These are phyloP conservation scores for Procambarus clarkii DNA, from an alignment of 1,140 invertebrate genomes.

Conservation along the genomic window DNA sequence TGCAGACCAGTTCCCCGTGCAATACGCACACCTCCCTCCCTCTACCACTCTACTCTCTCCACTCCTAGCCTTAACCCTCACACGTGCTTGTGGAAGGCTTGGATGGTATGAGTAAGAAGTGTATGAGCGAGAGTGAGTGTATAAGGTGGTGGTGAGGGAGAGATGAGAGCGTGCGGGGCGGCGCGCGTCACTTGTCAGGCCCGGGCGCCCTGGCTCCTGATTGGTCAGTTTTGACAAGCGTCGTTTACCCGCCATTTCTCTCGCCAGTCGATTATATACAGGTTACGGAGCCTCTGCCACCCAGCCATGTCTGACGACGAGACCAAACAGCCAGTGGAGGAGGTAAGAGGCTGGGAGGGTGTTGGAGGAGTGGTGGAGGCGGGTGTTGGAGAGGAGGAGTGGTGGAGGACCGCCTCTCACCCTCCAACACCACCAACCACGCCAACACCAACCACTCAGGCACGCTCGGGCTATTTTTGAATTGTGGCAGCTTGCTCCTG, in stretches of 20 bases:
- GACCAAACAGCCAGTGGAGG: constrained; percentile 22
- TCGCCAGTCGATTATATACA: constrained; percentile 54
- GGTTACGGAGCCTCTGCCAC: constrained; percentile 10
- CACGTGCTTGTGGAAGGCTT: too few relatives aligned
- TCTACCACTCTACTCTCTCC: too few relatives aligned
- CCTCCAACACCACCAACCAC: neutral
- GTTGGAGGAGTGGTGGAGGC: neutral
- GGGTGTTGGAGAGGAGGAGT: neutral
- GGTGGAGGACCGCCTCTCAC: neutral
- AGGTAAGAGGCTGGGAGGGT: constrained; percentile 23
- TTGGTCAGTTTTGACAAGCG: constrained; percentile 65
- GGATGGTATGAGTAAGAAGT: too few relatives aligned
- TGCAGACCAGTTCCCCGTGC: neutral
- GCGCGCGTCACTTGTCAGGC: neutral
- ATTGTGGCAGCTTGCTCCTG: neutral
- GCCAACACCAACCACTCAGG: neutral
- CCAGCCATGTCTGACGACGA: constrained; percentile 51
- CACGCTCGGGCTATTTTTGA: constrained; percentile 1
- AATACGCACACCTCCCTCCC: neutral
- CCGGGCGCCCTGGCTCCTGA: constrained; percentile 15
- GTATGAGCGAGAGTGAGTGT: too few relatives aligned
- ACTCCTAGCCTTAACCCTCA: too few relatives aligned
- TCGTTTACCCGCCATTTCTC: constrained; percentile 69
- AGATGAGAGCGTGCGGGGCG: neutral
- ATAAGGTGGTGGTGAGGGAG: neutral